A percentile compares a stretch with the other conserved stretches of the same genome.
These are phyloP conservation scores for Tipula lateralis DNA, from an alignment of 2,888 invertebrate genomes.

Conservation along the genomic window DNA sequence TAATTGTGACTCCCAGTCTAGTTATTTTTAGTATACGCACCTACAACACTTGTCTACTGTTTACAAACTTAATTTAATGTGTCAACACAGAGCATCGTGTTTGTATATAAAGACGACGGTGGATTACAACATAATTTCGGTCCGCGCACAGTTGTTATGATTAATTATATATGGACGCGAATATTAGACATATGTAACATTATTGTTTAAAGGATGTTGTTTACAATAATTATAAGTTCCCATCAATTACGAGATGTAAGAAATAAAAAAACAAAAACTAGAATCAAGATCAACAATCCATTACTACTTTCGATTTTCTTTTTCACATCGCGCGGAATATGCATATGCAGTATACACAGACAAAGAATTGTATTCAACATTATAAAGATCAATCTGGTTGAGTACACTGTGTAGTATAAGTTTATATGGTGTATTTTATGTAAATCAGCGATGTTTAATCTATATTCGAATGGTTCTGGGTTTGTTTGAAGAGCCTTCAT, in stretches of 20 bases:
- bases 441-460: too few species aligned
- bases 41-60: neutral
- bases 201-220: neutral
- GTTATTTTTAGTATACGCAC: neutral
- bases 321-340: constrained; percentile 4
- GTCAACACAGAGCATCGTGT: neutral
- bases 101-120: neutral
- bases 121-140: neutral
- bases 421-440: too few species aligned
- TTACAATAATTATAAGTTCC: neutral
- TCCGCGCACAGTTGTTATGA: neutral
- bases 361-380: neutral
- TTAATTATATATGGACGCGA: neutral
- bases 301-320: constrained; percentile 9
- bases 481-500: too few species aligned
- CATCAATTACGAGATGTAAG: neutral
- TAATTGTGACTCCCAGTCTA: neutral
- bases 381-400: neutral
- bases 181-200: neutral
- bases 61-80: neutral
- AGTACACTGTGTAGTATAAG: neutral
- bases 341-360: neutral
- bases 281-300: constrained; percentile 11
- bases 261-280: neutral
- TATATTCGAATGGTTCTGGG: too few species aligned